Base-by-base conservation (phyloP, 2,797 vertebrate species). In the Crypturellus tataupa region DNA sequence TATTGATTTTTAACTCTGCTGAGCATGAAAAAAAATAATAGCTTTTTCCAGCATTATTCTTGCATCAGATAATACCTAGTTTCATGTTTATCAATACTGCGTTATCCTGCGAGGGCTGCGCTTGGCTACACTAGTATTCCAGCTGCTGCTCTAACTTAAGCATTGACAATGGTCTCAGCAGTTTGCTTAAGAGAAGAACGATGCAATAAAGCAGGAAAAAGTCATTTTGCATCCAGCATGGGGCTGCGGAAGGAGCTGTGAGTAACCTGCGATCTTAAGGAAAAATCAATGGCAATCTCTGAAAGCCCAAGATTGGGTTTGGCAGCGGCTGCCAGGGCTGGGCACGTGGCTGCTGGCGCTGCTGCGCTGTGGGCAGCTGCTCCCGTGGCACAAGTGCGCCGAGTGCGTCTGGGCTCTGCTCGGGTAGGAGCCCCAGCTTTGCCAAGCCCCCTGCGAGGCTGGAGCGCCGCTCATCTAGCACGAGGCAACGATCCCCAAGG, bases 141-240 rank as follows among this genome's bases (percentile, higher is more conserved):
- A 92, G 67, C 70, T 89, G 62, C 55, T 73, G 71, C 63, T 92
- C 8, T 42, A 69, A 62, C 72, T 78, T 84, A 89, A 76, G 60
- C 70, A 89, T 73, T 64, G 63, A 70, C 85, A 85, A 55, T 68
- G 47, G 80, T 93, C 67, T 91, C 89, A 71, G 73, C 69, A 80
- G 85, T 94, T 96, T 93, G 90, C 92, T 94, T 96, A 95, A 95
- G 94, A 92, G 91, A 81, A 94, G 64, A 90, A 88, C 69, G 51
- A 87, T 95, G 87, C 94, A 96, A 95, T 93, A 93, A 96, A 93
- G 89, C 71, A 94, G 90, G 49, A 95, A 96, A 97, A 94, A 65
- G 71, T 59, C 80, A 62, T 94, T 97, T 95, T 96, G 84, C 72
- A 79, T 95, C 79, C 79, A 83, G 44, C 62, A 64, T 67, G 58